Conservation (phyloP, 2,888 invertebrate species). For the Ophion ventricosus region DNA sequence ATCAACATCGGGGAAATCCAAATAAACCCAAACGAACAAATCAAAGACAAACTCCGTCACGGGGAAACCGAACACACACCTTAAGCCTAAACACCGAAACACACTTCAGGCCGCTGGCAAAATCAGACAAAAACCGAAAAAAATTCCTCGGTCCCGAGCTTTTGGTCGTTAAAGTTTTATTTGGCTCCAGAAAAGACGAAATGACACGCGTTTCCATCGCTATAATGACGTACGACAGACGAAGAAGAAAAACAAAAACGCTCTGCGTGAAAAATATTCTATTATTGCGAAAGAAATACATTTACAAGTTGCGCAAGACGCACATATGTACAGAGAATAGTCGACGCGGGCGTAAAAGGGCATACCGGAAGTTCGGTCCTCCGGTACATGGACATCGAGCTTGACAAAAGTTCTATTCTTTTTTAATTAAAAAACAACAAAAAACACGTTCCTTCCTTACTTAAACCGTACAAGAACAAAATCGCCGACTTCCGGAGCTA, state of each 20-base stretch:
- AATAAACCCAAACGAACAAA: too few species aligned
- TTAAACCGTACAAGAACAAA: background rate
- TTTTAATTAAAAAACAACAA: background rate
- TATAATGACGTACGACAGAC: too few species aligned
- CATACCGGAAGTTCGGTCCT: background rate
- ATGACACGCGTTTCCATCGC: too few species aligned
- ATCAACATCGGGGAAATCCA: too few species aligned
- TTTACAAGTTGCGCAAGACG: conserved; percentile 7
- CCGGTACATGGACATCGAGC: background rate
- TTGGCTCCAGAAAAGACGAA: too few species aligned
- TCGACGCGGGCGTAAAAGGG: background rate
- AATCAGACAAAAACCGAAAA: too few species aligned
- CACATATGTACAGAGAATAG: conserved; percentile 40
- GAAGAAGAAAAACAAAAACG: background rate
- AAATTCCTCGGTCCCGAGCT: too few species aligned
- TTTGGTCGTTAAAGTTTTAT: too few species aligned
- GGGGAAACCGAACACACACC: too few species aligned
- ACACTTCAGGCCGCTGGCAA: too few species aligned
- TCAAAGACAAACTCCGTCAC: too few species aligned
- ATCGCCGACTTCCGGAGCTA: background rate
- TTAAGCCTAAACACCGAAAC: too few species aligned
- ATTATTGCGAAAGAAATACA: conserved; percentile 39
- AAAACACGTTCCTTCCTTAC: background rate
- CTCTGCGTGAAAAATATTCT: conserved; percentile 40
- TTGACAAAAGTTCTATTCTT: background rate